A percentile compares a stretch with the other conserved stretches of the same genome.
Evolutionary conservation across 2,888 invertebrate genomes (phyloP).

Genomic region (Eurytoma californica): DNA sequence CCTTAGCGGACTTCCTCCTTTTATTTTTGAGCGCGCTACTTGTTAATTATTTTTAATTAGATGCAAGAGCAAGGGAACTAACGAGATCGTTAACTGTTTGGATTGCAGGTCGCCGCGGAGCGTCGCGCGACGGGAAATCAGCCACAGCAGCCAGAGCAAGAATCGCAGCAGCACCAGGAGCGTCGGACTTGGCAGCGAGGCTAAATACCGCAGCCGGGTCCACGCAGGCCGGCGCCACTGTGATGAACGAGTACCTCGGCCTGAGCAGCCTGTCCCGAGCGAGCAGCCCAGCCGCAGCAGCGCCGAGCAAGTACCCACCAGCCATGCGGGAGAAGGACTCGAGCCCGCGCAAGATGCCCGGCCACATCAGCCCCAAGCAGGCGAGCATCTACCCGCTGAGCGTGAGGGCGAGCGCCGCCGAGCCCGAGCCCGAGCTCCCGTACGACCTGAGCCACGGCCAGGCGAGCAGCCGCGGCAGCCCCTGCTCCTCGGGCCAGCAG

Average conservation of each 20-base stretch:
- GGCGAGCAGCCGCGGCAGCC: conserved; percentile 68
- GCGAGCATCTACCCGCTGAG: conserved; percentile 84
- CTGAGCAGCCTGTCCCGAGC: conserved; percentile 74
- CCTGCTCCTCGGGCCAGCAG: conserved; percentile 34
- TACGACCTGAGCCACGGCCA: conserved; percentile 80
- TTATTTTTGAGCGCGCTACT: too few relatives aligned
- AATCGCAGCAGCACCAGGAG: too few relatives aligned
- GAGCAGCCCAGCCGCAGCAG: conserved; percentile 31
- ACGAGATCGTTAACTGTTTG: not conserved
- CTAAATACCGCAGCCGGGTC: conserved; percentile 66
- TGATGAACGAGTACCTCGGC: conserved; percentile 73
- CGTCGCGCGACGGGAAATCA: conserved; percentile 38
- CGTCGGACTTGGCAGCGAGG: not conserved
- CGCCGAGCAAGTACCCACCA: conserved; percentile 73
- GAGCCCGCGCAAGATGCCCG: conserved; percentile 91
- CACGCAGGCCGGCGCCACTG: conserved; percentile 68
- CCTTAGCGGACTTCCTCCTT: too few relatives aligned
- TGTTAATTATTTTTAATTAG: conserved; percentile 1
- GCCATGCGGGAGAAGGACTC: conserved; percentile 94
- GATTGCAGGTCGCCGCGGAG: conserved; percentile 58
- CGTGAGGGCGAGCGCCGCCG: conserved; percentile 72
- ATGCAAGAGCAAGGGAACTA: not conserved
- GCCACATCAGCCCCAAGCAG: conserved; percentile 83
- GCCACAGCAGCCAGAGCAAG: too few relatives aligned
- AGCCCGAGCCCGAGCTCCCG: conserved; percentile 60